Evolutionary conservation across 2,113 vertebrate genomes (phyloP), one percentile per base, ranked within the genome.

Genomic region (Brachirus orientalis): DNA sequence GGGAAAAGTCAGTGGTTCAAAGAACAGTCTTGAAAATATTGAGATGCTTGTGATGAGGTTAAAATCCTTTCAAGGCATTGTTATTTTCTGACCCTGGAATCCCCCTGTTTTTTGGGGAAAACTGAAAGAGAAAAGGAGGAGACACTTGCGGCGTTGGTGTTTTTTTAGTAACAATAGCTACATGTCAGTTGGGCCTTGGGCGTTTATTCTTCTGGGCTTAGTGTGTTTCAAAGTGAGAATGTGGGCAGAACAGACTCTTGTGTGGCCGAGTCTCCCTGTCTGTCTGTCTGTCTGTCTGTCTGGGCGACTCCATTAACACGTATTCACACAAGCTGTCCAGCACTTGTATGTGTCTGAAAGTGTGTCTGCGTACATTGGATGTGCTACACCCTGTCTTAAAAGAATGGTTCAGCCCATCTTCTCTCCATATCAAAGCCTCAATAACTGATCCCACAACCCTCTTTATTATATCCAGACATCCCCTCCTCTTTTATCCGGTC

Each of bases 391-490:
- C 72, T 54, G 78, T 64, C 66, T 88, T 81, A 65, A 79, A 76
- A 62, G 53, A 64, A 22, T n/a, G 85, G 72, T 74, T 72, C 66
- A 62, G 67, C 53, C 52, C 55, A 45, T 69, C 56, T 63, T 53
- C 44, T 48, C 61, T 58, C 66, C 55, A 79, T 79, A 88, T 81
- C 64, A 85, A 83, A 83, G 73, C 73, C 82, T 91, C 70, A 91
- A 89, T 87, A 86, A 90, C 90, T 88, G 60, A 91, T 87, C 53
- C 82, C 76, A 80, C 63, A 64, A 69, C 63, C 67, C 65, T 74
- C 45, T 81, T 74, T 73, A 76, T 72, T 75, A 73, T 61, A 86
- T 82, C 79, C 69, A 80, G 76, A 83, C 54, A 69, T 76, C 55
- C 78, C 45, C 48, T 52, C 55, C 62, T 57, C 58, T 57, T 41